Evolutionary conservation across 2,888 invertebrate genomes (phyloP).

Genomic region (Amiota minor): DNA sequence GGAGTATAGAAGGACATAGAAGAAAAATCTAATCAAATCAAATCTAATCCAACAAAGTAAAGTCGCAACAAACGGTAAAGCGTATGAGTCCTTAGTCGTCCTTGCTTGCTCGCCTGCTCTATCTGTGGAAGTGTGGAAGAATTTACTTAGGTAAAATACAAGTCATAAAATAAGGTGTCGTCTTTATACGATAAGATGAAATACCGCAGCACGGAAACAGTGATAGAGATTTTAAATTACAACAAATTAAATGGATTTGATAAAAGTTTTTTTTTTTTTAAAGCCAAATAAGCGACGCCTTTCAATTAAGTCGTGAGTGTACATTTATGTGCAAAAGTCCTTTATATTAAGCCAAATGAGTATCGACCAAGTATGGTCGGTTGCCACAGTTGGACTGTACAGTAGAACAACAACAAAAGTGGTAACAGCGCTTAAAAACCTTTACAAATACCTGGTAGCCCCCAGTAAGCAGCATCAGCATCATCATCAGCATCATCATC

Average conservation of each 20-base stretch:
- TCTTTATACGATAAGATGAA: background rate
- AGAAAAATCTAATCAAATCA: conserved; percentile 68
- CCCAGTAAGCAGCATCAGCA: conserved; percentile 38
- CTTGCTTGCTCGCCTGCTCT: background rate
- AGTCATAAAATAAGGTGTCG: conserved; percentile 19
- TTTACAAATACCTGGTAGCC: conserved; percentile 64
- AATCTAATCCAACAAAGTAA: conserved; percentile 68
- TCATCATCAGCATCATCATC: background rate
- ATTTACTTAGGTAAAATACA: conserved; percentile 69
- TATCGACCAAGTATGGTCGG: conserved; percentile 12
- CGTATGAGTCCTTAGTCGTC: background rate
- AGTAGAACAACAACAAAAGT: conserved; percentile 38
- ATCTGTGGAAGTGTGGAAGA: conserved; percentile 35
- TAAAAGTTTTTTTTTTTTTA: conserved; percentile 60
- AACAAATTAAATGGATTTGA: conserved; percentile 69
- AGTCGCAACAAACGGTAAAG: conserved; percentile 37
- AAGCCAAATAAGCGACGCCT: conserved; percentile 67
- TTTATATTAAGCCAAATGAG: conserved; percentile 17
- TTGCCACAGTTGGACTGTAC: conserved; percentile 58
- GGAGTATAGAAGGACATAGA: conserved; percentile 40
- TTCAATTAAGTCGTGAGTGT: conserved; percentile 62
- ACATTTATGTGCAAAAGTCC: conserved; percentile 37
- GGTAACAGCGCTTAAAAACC: conserved; percentile 59
- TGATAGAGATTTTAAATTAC: conserved; percentile 53
- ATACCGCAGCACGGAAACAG: background rate